Evolutionary conservation across 1,140 invertebrate genomes (phyloP), one percentile per base, ranked within the genome.

Genomic region (Phymastichus coffea): DNA sequence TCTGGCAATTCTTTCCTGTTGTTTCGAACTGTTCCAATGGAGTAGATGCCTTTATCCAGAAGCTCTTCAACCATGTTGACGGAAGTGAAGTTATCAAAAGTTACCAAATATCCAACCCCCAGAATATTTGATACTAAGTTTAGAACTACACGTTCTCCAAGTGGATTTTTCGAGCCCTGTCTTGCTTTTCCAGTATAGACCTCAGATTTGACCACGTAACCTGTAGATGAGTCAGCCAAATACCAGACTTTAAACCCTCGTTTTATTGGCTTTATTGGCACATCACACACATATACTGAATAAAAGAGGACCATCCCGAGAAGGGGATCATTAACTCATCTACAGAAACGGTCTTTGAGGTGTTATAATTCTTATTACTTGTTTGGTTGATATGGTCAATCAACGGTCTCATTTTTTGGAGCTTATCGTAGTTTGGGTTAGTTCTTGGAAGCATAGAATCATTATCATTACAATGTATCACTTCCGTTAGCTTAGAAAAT

Each of bases 151-250:
- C 20, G 19, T 28, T 56, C 53, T 22, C 40, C 30, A 15, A 46
- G 40, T 22, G 35, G 30, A 46, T 37, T 44, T 7, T 23, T n/a
- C n/a, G 53, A 35, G 14, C 22, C 20, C 44, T 56, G 12, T 14
- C 28, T 62, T 43, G 53, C 60, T 55, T 77, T 77, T 2, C 79
- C 76, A 9, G 68, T 72, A 65, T 80, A 80, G 40, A 80, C 70
- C 58, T 77, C 63, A 69, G 76, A 80, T 53, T 74, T 66, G 33
- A 63, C 69, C 43, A 75, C 70, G 60, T 75, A 81, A 14, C 77
- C 75, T 17, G 69, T 67, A 33, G 65, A 61, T 1, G n/a, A n/a
- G n/a, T n/a, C n/a, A n/a, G n/a, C n/a, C n/a, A n/a, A n/a, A n/a
- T n/a, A n/a, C n/a, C n/a, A n/a, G n/a, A n/a, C n/a, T n/a, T n/a